Conservation (phyloP, 2,888 invertebrate species). For the Bedellia somnulentella region DNA sequence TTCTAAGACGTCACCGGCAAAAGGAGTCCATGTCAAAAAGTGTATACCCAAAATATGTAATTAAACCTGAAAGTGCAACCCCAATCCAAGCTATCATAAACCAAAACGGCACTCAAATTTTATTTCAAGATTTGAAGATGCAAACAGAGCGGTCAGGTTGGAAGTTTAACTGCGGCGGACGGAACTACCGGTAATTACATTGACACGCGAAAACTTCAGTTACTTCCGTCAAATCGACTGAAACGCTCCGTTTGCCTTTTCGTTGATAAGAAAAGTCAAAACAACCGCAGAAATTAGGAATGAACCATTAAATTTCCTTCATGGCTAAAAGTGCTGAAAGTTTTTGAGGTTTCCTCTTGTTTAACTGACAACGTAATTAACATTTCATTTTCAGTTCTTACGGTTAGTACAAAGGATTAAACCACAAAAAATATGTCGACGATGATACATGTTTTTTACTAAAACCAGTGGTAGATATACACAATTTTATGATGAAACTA, state of each 20-base stretch:
- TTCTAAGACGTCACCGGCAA: neutral
- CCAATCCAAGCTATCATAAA: too few relatives aligned
- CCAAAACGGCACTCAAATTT: too few relatives aligned
- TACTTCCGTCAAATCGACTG: constrained; percentile 36
- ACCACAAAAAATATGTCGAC: constrained; percentile 1
- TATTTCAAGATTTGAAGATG: too few relatives aligned
- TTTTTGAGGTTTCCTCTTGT: constrained; percentile 16
- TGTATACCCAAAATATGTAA: too few relatives aligned
- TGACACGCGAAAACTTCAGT: constrained; percentile 42
- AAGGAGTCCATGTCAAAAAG: too few relatives aligned
- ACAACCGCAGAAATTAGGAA: constrained; percentile 24
- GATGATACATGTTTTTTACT: neutral
- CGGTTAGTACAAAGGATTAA: neutral
- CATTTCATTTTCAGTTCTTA: too few relatives aligned
- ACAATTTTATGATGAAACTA: too few relatives aligned
- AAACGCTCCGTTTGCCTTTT: constrained; percentile 16
- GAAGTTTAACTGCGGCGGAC: neutral
- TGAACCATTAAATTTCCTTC: constrained; percentile 30
- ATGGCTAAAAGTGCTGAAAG: constrained; percentile 19
- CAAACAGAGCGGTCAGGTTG: too few relatives aligned
- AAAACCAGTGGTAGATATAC: neutral
- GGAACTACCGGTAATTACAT: constrained; percentile 17
- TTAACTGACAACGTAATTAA: too few relatives aligned
- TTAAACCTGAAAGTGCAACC: too few relatives aligned
- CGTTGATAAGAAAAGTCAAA: constrained; percentile 23